Percentiles rank a stretch among this genome's conserved stretches.
These are phyloP conservation scores for Serilophus lunatus DNA, from an alignment of 2,113 vertebrate genomes.

Conservation along the genomic window DNA sequence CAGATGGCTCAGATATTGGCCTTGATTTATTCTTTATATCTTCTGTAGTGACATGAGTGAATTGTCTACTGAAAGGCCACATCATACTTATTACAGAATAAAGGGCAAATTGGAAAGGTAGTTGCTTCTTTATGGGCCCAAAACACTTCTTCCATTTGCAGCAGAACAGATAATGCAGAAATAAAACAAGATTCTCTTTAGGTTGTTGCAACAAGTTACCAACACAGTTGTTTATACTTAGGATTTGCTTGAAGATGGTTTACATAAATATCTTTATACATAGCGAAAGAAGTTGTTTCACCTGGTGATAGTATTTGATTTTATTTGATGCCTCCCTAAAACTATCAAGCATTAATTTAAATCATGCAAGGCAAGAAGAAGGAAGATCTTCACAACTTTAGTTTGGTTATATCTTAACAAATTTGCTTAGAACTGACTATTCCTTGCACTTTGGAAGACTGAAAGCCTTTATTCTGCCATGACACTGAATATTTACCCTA, in stretches of 20 bases:
- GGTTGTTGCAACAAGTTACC: background rate
- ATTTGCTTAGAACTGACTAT: background rate
- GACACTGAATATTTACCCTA: background rate
- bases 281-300: background rate
- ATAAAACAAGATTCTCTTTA: background rate
- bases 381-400: background rate
- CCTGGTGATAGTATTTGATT: background rate
- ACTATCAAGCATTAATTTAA: background rate
- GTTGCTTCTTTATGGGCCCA: background rate
- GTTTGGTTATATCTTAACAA: background rate
- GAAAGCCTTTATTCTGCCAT: background rate
- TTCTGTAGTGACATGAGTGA: constrained; percentile 10
- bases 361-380: background rate
- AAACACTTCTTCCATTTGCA: background rate
- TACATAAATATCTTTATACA: background rate
- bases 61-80: constrained; percentile 6
- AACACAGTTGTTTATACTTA: background rate
- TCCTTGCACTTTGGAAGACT: background rate
- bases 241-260: background rate
- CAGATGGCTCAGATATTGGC: constrained; percentile 9
- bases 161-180: background rate
- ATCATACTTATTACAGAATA: background rate
- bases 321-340: background rate
- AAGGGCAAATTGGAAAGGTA: background rate
- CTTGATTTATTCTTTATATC: constrained; percentile 49